Evolutionary conservation across 2,113 vertebrate genomes (phyloP).

Genomic region (Sceloporus undulatus): DNA sequence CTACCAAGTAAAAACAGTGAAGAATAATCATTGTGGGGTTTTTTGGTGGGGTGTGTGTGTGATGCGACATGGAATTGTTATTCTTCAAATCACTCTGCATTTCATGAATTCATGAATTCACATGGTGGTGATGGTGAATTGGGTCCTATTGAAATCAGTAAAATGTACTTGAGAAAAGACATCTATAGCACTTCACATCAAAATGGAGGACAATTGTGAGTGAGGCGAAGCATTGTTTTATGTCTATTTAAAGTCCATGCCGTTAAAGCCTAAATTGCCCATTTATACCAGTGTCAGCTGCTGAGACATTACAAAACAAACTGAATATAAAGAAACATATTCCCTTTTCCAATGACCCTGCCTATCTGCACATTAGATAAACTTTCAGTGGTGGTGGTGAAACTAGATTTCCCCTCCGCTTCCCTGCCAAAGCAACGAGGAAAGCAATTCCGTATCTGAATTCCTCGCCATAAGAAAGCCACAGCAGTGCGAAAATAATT

Average conservation of each 20-base stretch:
- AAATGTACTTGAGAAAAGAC: too few species aligned
- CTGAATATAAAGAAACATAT: background rate
- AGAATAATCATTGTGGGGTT: too few species aligned
- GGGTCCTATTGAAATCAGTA: too few species aligned
- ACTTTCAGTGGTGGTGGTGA: background rate
- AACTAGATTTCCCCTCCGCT: background rate
- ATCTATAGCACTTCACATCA: background rate
- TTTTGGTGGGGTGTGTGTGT: too few species aligned
- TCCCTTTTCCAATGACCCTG: background rate
- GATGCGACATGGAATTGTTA: too few species aligned
- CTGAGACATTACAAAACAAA: background rate
- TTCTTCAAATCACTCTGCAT: too few species aligned
- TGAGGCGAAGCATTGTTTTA: background rate
- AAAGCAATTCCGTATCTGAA: background rate
- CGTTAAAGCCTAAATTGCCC: background rate
- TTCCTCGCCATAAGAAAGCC: background rate
- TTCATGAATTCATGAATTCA: too few species aligned
- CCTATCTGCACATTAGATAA: background rate
- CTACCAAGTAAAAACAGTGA: too few species aligned
- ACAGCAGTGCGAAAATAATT: slow-evolving; percentile 4
- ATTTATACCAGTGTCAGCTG: background rate
- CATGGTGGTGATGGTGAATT: too few species aligned
- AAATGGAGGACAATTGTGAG: background rate
- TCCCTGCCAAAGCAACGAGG: background rate
- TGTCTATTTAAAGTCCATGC: background rate